Conservation (phyloP, 2,113 vertebrate species). For the Dolichotis patagonum region DNA sequence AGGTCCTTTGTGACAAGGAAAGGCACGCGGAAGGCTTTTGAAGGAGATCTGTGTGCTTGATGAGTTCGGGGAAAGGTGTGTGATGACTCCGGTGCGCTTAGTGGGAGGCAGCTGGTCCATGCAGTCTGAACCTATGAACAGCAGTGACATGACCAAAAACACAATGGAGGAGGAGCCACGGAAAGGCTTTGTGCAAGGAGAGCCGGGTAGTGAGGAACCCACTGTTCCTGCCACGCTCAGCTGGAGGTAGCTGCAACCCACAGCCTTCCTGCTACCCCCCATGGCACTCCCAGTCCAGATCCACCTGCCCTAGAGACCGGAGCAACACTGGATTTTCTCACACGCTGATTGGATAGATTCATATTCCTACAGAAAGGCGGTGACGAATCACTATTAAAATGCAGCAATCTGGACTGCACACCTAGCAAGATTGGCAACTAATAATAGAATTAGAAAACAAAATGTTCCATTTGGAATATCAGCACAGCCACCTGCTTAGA, state of each 20-base stretch:
- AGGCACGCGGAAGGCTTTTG: background rate
- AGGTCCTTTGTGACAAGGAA: background rate
- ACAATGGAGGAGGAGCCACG: background rate
- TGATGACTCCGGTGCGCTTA: background rate
- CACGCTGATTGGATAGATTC: background rate
- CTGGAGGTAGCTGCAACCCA: background rate
- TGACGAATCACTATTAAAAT: background rate
- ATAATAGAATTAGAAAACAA: slow-evolving; percentile 36
- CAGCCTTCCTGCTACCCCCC: background rate
- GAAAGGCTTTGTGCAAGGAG: background rate
- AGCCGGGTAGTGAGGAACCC: background rate
- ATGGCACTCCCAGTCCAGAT: background rate
- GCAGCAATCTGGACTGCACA: background rate
- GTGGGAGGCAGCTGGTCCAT: background rate
- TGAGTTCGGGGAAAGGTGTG: background rate
- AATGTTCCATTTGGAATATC: slow-evolving; percentile 27
- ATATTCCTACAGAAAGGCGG: background rate
- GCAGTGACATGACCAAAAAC: background rate
- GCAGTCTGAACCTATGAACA: background rate
- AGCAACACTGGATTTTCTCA: background rate
- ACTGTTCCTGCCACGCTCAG: background rate
- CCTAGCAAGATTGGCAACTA: slow-evolving; percentile 12
- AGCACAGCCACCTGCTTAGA: slow-evolving; percentile 40
- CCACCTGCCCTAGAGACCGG: background rate
- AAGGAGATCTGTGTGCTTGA: background rate